Conservation (phyloP, 1,140 invertebrate genomes). For the Arctopsyche grandis region DNA sequence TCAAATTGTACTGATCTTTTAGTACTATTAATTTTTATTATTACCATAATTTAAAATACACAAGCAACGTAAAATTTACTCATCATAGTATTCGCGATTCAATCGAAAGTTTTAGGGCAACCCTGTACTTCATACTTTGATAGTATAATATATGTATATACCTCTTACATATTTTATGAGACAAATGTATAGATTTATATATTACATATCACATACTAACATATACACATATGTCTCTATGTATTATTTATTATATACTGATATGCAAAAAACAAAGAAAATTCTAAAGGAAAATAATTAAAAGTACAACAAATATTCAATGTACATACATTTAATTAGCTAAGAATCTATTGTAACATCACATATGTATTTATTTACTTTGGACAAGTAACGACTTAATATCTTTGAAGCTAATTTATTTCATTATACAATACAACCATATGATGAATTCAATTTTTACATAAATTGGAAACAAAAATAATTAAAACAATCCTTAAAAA, state of each 20-base stretch:
- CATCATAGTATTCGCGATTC: not conserved
- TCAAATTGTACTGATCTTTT: not conserved
- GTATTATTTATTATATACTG: not conserved
- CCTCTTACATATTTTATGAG: not conserved
- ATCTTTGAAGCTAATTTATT: no score
- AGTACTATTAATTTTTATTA: not conserved
- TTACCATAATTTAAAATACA: not conserved
- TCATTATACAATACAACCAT: no score
- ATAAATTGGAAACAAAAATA: no score
- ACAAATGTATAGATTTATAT: not conserved
- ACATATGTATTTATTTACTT: not conserved
- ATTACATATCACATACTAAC: not conserved
- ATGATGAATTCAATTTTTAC: no score
- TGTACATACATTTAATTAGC: not conserved
- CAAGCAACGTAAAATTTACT: no score
- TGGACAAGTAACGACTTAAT: no score
- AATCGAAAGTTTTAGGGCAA: not conserved
- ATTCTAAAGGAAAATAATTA: not conserved
- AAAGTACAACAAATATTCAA: not conserved
- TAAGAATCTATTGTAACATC: not conserved
- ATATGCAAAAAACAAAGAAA: conserved; percentile 4
- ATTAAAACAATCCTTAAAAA: no score
- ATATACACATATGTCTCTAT: not conserved
- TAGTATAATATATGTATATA: conserved; percentile 15
- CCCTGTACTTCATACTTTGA: conserved; percentile 26